Conservation (phyloP, 2,888 invertebrate genomes). For the Tachina grossa region DNA sequence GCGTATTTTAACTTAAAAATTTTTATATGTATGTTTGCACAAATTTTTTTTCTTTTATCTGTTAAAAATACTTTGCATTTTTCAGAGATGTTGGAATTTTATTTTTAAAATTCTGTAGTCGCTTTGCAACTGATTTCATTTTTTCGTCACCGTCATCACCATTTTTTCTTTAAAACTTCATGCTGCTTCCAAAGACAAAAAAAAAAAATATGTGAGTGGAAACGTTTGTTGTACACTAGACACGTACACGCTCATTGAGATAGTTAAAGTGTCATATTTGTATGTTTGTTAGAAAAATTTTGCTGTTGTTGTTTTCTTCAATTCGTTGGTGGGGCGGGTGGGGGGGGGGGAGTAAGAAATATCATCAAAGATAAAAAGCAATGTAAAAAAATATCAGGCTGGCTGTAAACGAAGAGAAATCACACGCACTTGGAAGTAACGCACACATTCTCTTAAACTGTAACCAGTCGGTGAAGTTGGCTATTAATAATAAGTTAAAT, state of each 20-base stretch:
- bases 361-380: constrained; percentile 34
- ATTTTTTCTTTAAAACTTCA: constrained; percentile 47
- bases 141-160: constrained; percentile 41
- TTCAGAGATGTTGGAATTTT: neutral
- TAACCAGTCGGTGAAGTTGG: constrained; percentile 33
- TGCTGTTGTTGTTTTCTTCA: constrained; percentile 19
- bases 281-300: constrained; percentile 11
- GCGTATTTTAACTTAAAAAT: constrained; percentile 49
- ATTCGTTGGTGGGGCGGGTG: constrained; percentile 7
- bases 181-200: neutral
- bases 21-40: constrained; percentile 36
- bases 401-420: constrained; percentile 26
- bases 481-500: neutral
- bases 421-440: constrained; percentile 24
- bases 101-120: neutral
- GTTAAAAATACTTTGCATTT: neutral
- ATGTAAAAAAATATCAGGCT: constrained; percentile 34
- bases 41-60: neutral
- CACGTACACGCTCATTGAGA: constrained; percentile 51
- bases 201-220: constrained; percentile 8
- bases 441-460: constrained; percentile 46
- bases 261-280: constrained; percentile 26
- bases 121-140: constrained; percentile 33
- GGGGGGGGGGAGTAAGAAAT: constrained; percentile 27
- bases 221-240: constrained; percentile 39